A percentile compares a stretch with the other conserved stretches of the same genome.
phyloP scores from a whole-genome alignment of 2,888 invertebrate genomes.

The Seladonia tumulorum region DNA sequence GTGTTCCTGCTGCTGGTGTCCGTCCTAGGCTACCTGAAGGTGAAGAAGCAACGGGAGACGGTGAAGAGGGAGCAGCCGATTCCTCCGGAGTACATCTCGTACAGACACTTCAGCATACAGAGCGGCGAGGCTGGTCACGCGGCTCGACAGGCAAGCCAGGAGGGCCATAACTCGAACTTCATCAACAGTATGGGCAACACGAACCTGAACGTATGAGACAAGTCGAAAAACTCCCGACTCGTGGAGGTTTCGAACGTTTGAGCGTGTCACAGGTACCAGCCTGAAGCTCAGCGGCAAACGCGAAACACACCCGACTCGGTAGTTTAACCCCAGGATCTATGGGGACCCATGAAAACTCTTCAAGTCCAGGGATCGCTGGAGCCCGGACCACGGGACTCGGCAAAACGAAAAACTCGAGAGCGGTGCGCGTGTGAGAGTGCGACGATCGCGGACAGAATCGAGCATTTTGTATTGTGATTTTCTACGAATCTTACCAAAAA shows the following conservation, averaged over 20 bases:
- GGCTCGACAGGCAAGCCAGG: constrained; percentile 74
- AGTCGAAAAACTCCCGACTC: constrained; percentile 73
- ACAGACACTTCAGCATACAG: constrained; percentile 90
- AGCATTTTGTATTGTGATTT: constrained; percentile 77
- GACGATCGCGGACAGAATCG: constrained; percentile 34
- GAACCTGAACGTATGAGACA: constrained; percentile 77
- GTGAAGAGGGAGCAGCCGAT: constrained; percentile 89
- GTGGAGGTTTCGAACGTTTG: constrained; percentile 74
- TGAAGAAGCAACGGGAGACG: constrained; percentile 92
- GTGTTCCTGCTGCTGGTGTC: constrained; percentile 94
- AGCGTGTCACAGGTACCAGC: not conserved
- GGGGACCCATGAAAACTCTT: not conserved
- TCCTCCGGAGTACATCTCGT: constrained; percentile 93
- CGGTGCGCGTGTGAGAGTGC: constrained; percentile 19
- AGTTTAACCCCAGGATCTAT: constrained; percentile 53
- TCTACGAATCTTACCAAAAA: constrained; percentile 71
- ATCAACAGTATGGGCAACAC: constrained; percentile 77
- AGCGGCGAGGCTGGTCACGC: constrained; percentile 86
- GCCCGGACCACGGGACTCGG: not conserved
- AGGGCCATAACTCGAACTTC: constrained; percentile 77
- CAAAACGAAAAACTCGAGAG: constrained; percentile 31
- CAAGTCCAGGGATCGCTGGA: not conserved
- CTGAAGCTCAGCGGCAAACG: constrained; percentile 28
- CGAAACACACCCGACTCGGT: constrained; percentile 64
- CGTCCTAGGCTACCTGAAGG: constrained; percentile 93